phyloP scores from a whole-genome alignment of 2,888 invertebrate species.

The Epicampocera succincta region DNA sequence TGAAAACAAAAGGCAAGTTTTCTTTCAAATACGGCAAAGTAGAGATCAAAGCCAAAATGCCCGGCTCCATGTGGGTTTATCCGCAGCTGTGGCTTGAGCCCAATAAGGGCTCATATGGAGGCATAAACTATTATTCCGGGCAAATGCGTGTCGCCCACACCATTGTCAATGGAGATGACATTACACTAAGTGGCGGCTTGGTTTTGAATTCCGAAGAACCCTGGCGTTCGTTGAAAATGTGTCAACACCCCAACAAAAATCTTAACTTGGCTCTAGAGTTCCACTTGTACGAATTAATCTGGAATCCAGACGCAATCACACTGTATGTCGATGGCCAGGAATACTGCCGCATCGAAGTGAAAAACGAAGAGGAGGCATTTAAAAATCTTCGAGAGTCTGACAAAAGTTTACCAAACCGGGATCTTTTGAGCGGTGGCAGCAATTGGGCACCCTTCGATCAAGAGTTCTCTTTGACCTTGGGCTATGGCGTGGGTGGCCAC shows the following conservation, averaged over 20 bases:
- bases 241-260: constrained; percentile 69
- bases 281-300: constrained; percentile 87
- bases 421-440: constrained; percentile 73
- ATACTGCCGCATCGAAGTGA: constrained; percentile 82
- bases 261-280: constrained; percentile 83
- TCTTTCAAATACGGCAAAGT: constrained; percentile 87
- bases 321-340: constrained; percentile 83
- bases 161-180: constrained; percentile 78
- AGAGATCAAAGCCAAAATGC: constrained; percentile 87
- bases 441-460: constrained; percentile 89
- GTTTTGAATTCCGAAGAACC: constrained; percentile 75
- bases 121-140: constrained; percentile 83
- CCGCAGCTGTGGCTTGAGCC: constrained; percentile 88
- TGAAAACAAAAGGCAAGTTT: constrained; percentile 85
- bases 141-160: constrained; percentile 88
- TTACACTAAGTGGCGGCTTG: constrained; percentile 75
- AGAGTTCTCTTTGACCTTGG: constrained; percentile 88
- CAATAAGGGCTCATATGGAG: constrained; percentile 84
- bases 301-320: constrained; percentile 82
- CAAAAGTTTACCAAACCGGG: constrained; percentile 79
- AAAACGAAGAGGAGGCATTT: constrained; percentile 71
- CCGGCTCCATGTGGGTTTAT: constrained; percentile 88
- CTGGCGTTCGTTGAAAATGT: constrained; percentile 75
- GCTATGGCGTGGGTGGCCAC: constrained; percentile 89
- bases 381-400: constrained; percentile 71